Conservation (phyloP, 1,140 invertebrate genomes). For the Sipha flava region DNA sequence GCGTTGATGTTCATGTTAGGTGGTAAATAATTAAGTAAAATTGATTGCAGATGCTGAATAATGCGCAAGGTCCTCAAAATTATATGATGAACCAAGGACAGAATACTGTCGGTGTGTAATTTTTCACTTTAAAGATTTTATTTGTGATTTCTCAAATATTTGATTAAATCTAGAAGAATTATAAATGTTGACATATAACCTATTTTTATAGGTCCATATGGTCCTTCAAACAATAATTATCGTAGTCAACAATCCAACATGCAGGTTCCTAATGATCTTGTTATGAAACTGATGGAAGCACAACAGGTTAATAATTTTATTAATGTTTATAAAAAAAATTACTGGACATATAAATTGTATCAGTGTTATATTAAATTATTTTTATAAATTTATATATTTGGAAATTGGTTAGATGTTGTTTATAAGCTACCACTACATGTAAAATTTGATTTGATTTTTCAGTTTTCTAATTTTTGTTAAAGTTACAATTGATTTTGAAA, state of each 20-base stretch:
- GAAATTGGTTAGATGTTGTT: too few species aligned
- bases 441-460: too few species aligned
- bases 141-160: neutral
- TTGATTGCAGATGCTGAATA: conserved; percentile 15
- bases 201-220: neutral
- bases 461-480: too few species aligned
- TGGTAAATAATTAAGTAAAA: neutral
- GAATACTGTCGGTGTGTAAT: neutral
- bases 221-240: conserved; percentile 10
- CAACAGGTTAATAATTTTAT: conserved; percentile 43
- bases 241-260: conserved; percentile 1
- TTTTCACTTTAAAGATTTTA: neutral
- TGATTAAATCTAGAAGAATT: too few species aligned
- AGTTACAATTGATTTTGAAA: too few species aligned
- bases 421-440: too few species aligned
- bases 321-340: too few species aligned
- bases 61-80: neutral
- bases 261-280: conserved; percentile 46
- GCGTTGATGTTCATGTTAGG: too few species aligned
- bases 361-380: too few species aligned
- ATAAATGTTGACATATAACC: too few species aligned
- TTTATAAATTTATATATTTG: too few species aligned
- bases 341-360: too few species aligned
- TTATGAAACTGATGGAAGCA: conserved; percentile 49
- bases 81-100: conserved; percentile 19